These are phyloP conservation scores for Tupiocoris notatus DNA, from an alignment of 2,888 invertebrate genomes.

Conservation along the genomic window DNA sequence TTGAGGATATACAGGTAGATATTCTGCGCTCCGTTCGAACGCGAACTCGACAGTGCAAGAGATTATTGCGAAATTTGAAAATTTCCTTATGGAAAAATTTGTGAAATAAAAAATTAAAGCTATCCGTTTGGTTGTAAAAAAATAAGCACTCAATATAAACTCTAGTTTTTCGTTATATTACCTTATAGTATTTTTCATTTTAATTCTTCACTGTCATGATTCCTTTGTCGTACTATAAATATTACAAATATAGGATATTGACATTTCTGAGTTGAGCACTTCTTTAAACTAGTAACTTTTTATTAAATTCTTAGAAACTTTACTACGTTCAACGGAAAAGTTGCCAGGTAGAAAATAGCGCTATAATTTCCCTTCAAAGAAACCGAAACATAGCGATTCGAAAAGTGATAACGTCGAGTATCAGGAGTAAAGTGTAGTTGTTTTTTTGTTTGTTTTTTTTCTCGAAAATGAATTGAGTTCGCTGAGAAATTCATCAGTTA, in stretches of 20 bases:
- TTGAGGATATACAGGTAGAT: neutral
- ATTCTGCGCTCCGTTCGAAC: too few species aligned
- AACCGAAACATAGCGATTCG: too few species aligned
- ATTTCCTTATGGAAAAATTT: too few species aligned
- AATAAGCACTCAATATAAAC: conserved; percentile 38
- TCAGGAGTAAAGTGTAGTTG: too few species aligned
- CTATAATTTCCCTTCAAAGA: neutral
- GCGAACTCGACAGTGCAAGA: too few species aligned
- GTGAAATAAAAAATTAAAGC: conserved; percentile 9
- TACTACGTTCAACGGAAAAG: neutral
- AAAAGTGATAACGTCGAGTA: too few species aligned
- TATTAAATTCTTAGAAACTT: conserved; percentile 11
- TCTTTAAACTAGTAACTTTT: conserved; percentile 38
- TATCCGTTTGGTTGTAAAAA: conserved; percentile 33
- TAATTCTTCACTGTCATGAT: conserved; percentile 19
- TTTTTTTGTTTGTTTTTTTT: neutral
- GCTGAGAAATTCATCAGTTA: neutral
- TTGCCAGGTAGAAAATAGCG: too few species aligned
- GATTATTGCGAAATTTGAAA: too few species aligned
- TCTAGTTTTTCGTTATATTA: conserved; percentile 26
- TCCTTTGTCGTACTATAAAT: conserved; percentile 5
- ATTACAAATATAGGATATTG: conserved; percentile 39
- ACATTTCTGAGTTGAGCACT: conserved; percentile 32
- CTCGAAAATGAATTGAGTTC: too few species aligned
- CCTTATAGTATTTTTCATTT: conserved; percentile 12